Base-by-base conservation (phyloP, 1,140 invertebrate genomes). In the Hycleus phaleratus region DNA sequence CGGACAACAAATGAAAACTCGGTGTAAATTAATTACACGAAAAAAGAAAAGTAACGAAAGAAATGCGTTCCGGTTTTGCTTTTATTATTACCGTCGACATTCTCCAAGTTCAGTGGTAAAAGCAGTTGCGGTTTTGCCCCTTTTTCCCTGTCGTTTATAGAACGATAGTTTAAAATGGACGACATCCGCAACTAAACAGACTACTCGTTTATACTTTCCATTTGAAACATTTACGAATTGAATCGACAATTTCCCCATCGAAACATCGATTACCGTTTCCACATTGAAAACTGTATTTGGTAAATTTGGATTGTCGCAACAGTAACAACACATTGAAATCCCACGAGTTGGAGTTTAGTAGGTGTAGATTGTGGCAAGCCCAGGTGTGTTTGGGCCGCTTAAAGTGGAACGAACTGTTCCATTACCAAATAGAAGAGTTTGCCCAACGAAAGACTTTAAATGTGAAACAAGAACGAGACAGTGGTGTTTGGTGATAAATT, bases 371-470 rank as follows among this genome's bases (percentile, higher is more conserved):
- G 18, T 40, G 45, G 38, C 46, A 12, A 26, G 40, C 58, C 45
- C 61, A 63, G 61, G 61, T 63, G 61, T 49, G 58, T 56, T 53
- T 40, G 25, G 32, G 39, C 49, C 53, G 48, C 49, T 63, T 63
- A 63, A 63, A 63, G 61, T 63, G 58, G 58, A 60, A 57, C 60
- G 55, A 56, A 53, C 60, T 58, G 56, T 59, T 56, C 51, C 57
- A 62, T 61, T 61, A 61, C 60, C 57, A 10, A 3, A 49, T 12
- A 49, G 38, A 18, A 38, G 18, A 18, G 18, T 18, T 32, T 7
- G 7, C 32, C 4, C 32, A 32, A 32, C 7, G 1, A 32, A 5
- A 32, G 32, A 32, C 32, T 32, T 32, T 32, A 32, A 32, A 32
- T 32, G 32, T 3, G 7, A 4, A 7, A 7, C 32, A 5, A 32